Evolutionary conservation across 2,113 vertebrate genomes (phyloP).

Genomic region (Columbina picui): DNA sequence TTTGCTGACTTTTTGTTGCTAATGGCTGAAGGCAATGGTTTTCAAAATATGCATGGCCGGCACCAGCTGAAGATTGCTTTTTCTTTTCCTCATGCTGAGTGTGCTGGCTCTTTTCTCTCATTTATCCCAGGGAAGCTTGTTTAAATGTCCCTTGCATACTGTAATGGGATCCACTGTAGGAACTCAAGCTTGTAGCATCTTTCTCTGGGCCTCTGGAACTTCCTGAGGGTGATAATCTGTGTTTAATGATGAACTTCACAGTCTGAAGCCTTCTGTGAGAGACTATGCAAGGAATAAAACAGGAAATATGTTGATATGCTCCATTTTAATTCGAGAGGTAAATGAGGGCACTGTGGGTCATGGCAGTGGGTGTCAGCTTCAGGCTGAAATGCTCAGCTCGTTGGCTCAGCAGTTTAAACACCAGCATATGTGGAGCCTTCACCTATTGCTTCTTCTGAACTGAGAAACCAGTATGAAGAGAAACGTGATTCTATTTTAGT

Average conservation of each 20-base stretch:
- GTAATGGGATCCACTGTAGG: slow-evolving; percentile 18
- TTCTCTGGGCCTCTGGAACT: slow-evolving; percentile 39
- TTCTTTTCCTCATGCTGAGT: slow-evolving; percentile 28
- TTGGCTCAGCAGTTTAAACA: background rate
- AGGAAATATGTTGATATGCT: background rate
- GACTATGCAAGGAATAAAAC: background rate
- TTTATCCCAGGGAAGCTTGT: slow-evolving; percentile 32
- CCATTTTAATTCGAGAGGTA: slow-evolving; percentile 1
- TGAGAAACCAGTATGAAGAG: background rate
- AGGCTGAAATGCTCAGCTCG: background rate
- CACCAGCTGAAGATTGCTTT: slow-evolving; percentile 41
- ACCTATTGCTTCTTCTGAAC: background rate
- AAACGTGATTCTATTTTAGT: background rate
- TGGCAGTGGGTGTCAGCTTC: background rate
- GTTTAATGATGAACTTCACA: slow-evolving; percentile 37
- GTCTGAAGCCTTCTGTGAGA: background rate
- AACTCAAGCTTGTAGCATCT: slow-evolving; percentile 18
- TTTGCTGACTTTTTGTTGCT: slow-evolving; percentile 64
- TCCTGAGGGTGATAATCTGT: slow-evolving; percentile 3
- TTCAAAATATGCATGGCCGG: slow-evolving; percentile 53
- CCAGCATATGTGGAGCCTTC: background rate
- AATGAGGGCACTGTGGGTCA: background rate
- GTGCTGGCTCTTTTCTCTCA: slow-evolving; percentile 21
- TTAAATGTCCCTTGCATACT: slow-evolving; percentile 13
- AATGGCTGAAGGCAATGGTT: slow-evolving; percentile 33